Evolutionary conservation across 2,888 invertebrate genomes (phyloP).

Genomic region (Atrina japonica): DNA sequence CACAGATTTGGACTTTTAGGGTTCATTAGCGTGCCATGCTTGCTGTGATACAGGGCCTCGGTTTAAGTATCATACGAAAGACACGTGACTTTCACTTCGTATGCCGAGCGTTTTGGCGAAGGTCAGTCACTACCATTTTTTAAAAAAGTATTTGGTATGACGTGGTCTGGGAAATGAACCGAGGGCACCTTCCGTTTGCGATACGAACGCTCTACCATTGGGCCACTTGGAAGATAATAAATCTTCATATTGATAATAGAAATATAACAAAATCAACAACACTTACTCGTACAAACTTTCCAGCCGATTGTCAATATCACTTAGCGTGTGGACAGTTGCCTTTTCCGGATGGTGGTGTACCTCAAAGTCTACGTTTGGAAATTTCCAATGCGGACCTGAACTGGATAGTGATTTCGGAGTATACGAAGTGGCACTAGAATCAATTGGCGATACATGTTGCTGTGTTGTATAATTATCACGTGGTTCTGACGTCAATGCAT

Average conservation of each 20-base stretch:
- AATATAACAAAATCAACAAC: too few species aligned
- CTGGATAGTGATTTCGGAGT: conserved; percentile 74
- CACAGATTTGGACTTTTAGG: too few species aligned
- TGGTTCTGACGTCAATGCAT: conserved; percentile 29
- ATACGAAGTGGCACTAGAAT: conserved; percentile 72
- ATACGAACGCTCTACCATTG: too few species aligned
- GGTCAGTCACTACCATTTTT: too few species aligned
- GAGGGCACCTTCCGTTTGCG: too few species aligned
- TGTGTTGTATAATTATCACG: conserved; percentile 10
- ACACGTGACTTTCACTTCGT: too few species aligned
- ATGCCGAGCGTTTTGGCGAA: too few species aligned
- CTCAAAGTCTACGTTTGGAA: conserved; percentile 66
- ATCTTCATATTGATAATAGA: background rate
- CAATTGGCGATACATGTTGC: conserved; percentile 63
- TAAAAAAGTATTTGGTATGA: too few species aligned
- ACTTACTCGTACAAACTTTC: conserved; percentile 74
- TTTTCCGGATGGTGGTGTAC: conserved; percentile 57
- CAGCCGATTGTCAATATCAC: conserved; percentile 74
- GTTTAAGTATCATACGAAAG: too few species aligned
- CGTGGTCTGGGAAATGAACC: too few species aligned
- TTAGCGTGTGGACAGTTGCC: conserved; percentile 14
- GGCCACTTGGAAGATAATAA: background rate
- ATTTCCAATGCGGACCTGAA: conserved; percentile 67
- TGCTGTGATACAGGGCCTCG: too few species aligned
- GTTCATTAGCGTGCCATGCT: too few species aligned